Base-by-base conservation (phyloP, 2,113 vertebrate genomes). In the Forbesichthys papilliferus region DNA sequence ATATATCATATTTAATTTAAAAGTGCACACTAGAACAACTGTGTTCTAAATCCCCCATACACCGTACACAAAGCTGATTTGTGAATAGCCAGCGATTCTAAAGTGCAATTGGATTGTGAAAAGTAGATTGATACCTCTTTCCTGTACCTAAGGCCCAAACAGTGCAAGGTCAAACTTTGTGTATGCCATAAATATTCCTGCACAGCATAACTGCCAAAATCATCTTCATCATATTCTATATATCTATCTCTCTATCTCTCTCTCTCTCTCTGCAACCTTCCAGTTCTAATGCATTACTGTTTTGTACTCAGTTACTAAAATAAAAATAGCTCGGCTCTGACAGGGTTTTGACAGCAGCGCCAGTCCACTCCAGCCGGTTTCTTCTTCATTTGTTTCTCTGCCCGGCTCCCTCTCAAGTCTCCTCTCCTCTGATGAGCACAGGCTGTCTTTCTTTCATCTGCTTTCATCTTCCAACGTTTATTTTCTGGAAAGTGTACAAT, bases 401-500 rank as follows among this genome's bases (percentile, higher is more conserved):
- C 58, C 53, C 56, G 10, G 60, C 67, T 74, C 69, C 54, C 48
- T 82, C 70, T 75, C 70, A 86, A 74, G 75, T 75, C 69, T 79
- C 55, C 48, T 72, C 72, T 75, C 63, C 63, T 60, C 63, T 80
- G 77, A 84, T 74, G 79, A 73, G 65, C 75, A 66, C 72, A 53
- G 10, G 6, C 46, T 47, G n/a, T 46, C 18, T 16, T 57, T 46
- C 18, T 16, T 57, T 67, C 46, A 14, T 47, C 0, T 9, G 7
- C 83, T 87, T 87, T 88, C 80, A 84, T 87, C 81, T 69, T 72
- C 64, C 53, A 49, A 73, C 63, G 74, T 80, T 69, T 78, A 83
- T 84, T 85, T 27, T 81, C 81, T 70, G 78, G 80, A 82, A 80
- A 73, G 64, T 78, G 80, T 67, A 73, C 76, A 67, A 63, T 61